These are phyloP conservation scores for Mastacembelus armatus DNA, from an alignment of 2,797 vertebrate genomes.

Conservation along the genomic window DNA sequence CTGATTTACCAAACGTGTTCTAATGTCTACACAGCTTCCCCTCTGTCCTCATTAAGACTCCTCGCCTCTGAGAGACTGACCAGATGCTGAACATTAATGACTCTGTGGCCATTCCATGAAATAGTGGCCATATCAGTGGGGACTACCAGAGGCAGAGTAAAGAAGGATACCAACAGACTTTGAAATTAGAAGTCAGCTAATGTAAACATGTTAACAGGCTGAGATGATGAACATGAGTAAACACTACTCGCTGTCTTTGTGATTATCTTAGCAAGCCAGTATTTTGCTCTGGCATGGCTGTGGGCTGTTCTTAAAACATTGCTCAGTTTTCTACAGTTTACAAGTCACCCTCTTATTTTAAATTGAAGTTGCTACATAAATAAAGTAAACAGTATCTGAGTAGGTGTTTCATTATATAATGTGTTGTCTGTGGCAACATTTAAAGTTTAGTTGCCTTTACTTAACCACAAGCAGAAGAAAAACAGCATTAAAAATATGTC, in stretches of 20 bases:
- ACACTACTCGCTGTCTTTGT: too few species aligned
- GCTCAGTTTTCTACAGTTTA: too few species aligned
- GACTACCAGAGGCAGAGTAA: conserved; percentile 1
- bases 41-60: conserved; percentile 12
- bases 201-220: too few species aligned
- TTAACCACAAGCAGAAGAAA: conserved; percentile 18
- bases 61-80: conserved; percentile 14
- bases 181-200: conserved; percentile 2
- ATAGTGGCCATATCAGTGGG: neutral
- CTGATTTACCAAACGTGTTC: conserved; percentile 12
- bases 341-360: too few species aligned
- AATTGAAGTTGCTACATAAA: too few species aligned
- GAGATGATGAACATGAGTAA: too few species aligned
- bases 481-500: conserved; percentile 33
- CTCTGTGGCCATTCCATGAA: conserved; percentile 1
- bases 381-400: too few species aligned
- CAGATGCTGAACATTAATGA: conserved; percentile 27
- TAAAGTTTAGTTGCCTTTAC: neutral
- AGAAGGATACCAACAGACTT: neutral
- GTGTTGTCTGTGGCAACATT: too few species aligned
- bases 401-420: too few species aligned
- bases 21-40: conserved; percentile 6
- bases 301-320: too few species aligned
- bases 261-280: too few species aligned
- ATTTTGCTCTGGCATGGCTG: too few species aligned